phyloP scores from a whole-genome alignment of 2,113 vertebrate species.

The Gorsachius goisagi region DNA sequence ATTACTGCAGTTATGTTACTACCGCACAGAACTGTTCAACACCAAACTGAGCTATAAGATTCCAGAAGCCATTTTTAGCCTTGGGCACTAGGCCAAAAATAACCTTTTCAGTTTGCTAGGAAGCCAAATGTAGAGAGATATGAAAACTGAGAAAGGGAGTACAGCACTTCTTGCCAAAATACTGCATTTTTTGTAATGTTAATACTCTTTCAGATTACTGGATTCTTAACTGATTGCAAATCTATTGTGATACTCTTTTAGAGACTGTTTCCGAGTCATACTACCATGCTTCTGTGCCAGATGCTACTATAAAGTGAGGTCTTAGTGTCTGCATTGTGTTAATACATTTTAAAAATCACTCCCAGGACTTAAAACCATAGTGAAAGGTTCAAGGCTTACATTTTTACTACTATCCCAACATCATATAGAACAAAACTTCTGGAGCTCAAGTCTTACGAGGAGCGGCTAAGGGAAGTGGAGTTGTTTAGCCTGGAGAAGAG shows the following conservation, averaged over 20 bases:
- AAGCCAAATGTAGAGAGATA: conserved; percentile 27
- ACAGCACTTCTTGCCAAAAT: background rate
- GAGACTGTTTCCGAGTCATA: background rate
- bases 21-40: background rate
- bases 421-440: background rate
- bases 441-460: too few species aligned
- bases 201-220: background rate
- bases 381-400: background rate
- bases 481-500: too few species aligned
- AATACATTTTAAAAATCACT: conserved; percentile 25
- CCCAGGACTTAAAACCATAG: background rate
- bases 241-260: background rate
- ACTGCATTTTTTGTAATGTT: background rate
- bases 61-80: conserved; percentile 65
- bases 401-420: background rate
- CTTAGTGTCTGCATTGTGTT: background rate
- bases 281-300: background rate
- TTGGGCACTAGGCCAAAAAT: conserved; percentile 11
- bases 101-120: conserved; percentile 18
- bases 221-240: background rate
- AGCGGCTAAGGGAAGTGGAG: too few species aligned
- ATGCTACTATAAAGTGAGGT: background rate
- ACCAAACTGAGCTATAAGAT: conserved; percentile 32
- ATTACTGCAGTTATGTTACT: conserved; percentile 3
- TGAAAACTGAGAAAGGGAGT: background rate